Evolutionary conservation across 1,140 invertebrate genomes (phyloP), one percentile per base, ranked within the genome.

Genomic region (Macrotrachela quadricornifera): DNA sequence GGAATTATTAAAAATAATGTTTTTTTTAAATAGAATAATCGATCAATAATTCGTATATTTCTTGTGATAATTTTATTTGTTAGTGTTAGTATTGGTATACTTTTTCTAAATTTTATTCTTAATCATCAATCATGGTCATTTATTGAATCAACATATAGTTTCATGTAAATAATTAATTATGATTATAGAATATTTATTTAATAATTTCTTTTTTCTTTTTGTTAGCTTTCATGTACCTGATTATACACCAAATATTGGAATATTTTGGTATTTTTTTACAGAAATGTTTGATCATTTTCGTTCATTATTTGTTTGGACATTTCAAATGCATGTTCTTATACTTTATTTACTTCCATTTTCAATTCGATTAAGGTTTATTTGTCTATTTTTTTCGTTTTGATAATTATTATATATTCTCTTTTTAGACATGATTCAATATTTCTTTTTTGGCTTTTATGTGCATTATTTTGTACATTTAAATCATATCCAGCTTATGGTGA

Each of bases 281-380:
- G 91, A 97, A 74, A 92, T 97, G 85, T 99, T 99, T 76, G 90
- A 97, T 61, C 91, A 97, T 69, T 97, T 97, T 62, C 77, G 85
- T 48, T 74, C 80, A 53, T 78, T 97, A 57, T 99, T 97, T 71
- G 79, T 95, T 1, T 90, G 80, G 62, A 83, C 86, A 56, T 96
- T 96, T 65, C 91, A 97, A 75, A 80, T 97, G 51, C 96, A 97
- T 72, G 82, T 83, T 1, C 77, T 88, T 47, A 75, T 30, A 30
- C 21, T 92, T 11, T 96, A 95, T 69, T 76, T 91, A 21, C 71
- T 91, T 18, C 91, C 92, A 11, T 65, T 94, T 1, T 79, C 83
- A 4, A 69, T 94, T 14, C 79, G 80, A 63, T 78, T 97, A 56
- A 77, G 80, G 62, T 75, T 61, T 57, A 58, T 57, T 50, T 45